Conservation (phyloP, 2,113 vertebrate species). For the Plecturocebus donacophilus region DNA sequence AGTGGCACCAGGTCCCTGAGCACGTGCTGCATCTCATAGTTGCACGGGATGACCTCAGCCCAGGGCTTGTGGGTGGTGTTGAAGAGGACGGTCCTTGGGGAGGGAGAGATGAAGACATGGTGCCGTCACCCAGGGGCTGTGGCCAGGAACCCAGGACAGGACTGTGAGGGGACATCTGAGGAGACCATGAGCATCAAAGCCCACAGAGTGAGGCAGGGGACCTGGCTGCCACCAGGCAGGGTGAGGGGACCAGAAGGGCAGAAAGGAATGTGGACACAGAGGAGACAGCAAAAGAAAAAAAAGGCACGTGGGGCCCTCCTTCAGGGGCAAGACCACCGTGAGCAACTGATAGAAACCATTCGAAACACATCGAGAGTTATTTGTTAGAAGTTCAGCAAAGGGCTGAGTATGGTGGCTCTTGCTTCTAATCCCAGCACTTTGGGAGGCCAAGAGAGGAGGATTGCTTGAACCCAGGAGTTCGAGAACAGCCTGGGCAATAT, state of each 20-base stretch:
- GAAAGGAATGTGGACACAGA: not conserved
- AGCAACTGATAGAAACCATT: rapidly evolving
- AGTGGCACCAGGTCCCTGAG: slow-evolving; percentile 83
- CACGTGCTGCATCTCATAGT: slow-evolving; percentile 80
- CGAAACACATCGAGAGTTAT: rapidly evolving
- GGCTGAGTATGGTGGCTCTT: too few relatives aligned
- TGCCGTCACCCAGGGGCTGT: rapidly evolving
- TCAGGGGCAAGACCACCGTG: not conserved
- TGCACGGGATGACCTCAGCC: slow-evolving; percentile 83
- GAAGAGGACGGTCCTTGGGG: slow-evolving; percentile 76
- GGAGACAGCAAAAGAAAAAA: not conserved
- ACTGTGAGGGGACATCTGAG: not conserved
- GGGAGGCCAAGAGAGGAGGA: too few relatives aligned
- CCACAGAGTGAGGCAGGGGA: not conserved
- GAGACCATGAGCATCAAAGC: not conserved
- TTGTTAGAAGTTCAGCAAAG: not conserved
- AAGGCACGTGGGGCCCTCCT: not conserved
- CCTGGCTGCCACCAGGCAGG: rapidly evolving
- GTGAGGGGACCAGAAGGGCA: too few relatives aligned
- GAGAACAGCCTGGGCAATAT: too few relatives aligned
- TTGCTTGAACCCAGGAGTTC: too few relatives aligned
- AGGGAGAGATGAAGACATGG: rapidly evolving
- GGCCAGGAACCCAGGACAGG: not conserved
- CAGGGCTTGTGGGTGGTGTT: slow-evolving; percentile 84
- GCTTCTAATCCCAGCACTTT: too few relatives aligned